Evolutionary conservation across 2,113 vertebrate genomes (phyloP).

Genomic region (Chiloscyllium plagiosum): DNA sequence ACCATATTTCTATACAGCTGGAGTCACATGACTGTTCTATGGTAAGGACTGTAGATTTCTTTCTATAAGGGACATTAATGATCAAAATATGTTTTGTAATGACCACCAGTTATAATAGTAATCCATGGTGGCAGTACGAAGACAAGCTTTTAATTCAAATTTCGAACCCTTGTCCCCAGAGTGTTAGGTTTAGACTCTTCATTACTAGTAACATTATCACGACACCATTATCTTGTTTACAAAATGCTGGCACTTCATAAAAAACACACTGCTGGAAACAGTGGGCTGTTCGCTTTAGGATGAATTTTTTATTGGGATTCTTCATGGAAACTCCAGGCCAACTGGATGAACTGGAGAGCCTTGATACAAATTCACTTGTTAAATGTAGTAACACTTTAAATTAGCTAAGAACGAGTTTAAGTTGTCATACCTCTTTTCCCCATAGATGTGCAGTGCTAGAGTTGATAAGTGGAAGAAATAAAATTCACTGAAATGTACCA

Average conservation of each 20-base stretch:
- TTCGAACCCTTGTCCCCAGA: too few relatives aligned
- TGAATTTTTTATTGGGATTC: not conserved
- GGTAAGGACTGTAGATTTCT: too few relatives aligned
- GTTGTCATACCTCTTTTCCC: not conserved
- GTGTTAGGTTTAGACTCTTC: too few relatives aligned
- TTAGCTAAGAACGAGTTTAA: not conserved
- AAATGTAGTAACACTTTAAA: not conserved
- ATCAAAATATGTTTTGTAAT: too few relatives aligned
- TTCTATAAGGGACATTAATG: too few relatives aligned
- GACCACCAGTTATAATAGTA: too few relatives aligned
- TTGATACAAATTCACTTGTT: not conserved
- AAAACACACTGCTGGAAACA: not conserved
- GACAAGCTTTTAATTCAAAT: too few relatives aligned
- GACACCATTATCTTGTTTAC: not conserved
- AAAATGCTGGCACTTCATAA: not conserved
- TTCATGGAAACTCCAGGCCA: not conserved
- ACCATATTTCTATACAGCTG: too few relatives aligned
- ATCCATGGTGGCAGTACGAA: too few relatives aligned
- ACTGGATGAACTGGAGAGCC: not conserved
- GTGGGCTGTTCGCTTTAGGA: not conserved
- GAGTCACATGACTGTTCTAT: too few relatives aligned
- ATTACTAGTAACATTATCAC: too few relatives aligned
- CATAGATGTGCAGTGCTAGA: not conserved
- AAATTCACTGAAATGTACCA: not conserved
- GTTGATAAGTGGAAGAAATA: not conserved